phyloP scores from a whole-genome alignment of 2,888 invertebrate genomes.

The Scaptomyza flava region DNA sequence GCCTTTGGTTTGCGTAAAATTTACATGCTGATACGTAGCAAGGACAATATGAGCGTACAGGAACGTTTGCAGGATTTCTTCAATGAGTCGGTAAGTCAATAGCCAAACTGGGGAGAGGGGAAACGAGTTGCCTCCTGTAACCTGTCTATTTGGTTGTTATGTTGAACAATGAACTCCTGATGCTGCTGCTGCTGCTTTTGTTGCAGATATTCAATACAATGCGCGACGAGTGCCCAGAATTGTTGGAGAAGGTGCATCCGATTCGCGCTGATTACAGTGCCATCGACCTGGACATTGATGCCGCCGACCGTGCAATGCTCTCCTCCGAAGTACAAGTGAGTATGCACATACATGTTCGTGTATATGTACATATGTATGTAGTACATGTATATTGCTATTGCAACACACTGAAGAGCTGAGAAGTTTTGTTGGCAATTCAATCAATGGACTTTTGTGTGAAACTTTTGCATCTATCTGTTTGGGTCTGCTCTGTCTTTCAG shows the following conservation, averaged over 20 bases:
- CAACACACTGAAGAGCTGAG: slow-evolving; percentile 19
- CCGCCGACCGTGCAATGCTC: slow-evolving; percentile 83
- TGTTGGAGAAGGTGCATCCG: slow-evolving; percentile 86
- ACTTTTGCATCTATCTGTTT: slow-evolving; percentile 35
- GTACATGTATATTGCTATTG: slow-evolving; percentile 14
- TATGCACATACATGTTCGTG: slow-evolving; percentile 15
- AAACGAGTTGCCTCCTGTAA: slow-evolving; percentile 28
- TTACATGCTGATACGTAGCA: slow-evolving; percentile 84
- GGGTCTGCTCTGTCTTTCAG: slow-evolving; percentile 18
- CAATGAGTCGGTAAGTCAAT: slow-evolving; percentile 81
- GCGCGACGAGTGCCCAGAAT: slow-evolving; percentile 84
- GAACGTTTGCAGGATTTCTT: slow-evolving; percentile 82
- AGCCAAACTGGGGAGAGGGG: slow-evolving; percentile 2
- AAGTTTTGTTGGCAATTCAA: slow-evolving; percentile 69
- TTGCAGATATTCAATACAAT: slow-evolving; percentile 86
- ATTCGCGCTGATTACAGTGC: slow-evolving; percentile 85
- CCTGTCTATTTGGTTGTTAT: neutral
- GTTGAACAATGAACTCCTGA: slow-evolving; percentile 38
- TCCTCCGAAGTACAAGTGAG: slow-evolving; percentile 86
- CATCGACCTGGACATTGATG: slow-evolving; percentile 85
- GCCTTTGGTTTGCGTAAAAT: slow-evolving; percentile 83
- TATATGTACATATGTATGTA: neutral
- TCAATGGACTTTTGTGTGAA: slow-evolving; percentile 75
- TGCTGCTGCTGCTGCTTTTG: slow-evolving; percentile 14
- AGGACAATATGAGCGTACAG: slow-evolving; percentile 82